Evolutionary conservation across 64 coral and sea anemone genomes (phyloP).

Genomic region (Acropora yongei): DNA sequence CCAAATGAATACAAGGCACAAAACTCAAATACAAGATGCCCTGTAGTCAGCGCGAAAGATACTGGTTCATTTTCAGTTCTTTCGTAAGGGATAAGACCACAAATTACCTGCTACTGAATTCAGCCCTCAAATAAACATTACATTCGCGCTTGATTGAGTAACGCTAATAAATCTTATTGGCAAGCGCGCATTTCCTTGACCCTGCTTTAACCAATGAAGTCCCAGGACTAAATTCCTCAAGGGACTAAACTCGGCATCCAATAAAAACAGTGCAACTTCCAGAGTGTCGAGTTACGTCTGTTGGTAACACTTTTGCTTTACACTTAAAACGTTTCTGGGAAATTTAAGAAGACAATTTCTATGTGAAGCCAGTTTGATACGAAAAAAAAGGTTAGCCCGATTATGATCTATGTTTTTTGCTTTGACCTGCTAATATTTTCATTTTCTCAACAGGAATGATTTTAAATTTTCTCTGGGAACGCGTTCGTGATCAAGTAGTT

Average conservation of each 20-base stretch:
- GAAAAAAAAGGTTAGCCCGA: neutral
- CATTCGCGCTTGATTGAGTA: no score
- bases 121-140: no score
- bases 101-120: no score
- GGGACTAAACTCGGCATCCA: neutral
- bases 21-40: no score
- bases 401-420: neutral
- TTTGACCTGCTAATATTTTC: neutral
- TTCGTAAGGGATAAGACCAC: no score
- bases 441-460: neutral
- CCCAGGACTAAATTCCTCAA: neutral
- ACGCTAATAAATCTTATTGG: neutral
- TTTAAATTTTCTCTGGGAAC: neutral
- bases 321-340: neutral
- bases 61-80: no score
- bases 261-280: neutral
- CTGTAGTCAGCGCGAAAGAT: no score
- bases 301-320: neutral
- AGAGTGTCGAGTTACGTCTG: conserved; percentile 1
- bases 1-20: no score
- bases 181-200: neutral
- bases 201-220: neutral
- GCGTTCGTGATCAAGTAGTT: no score
- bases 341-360: neutral
- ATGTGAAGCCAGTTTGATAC: neutral